These are phyloP conservation scores for Rhea americana DNA, from an alignment of 2,113 vertebrate genomes.

Conservation along the genomic window DNA sequence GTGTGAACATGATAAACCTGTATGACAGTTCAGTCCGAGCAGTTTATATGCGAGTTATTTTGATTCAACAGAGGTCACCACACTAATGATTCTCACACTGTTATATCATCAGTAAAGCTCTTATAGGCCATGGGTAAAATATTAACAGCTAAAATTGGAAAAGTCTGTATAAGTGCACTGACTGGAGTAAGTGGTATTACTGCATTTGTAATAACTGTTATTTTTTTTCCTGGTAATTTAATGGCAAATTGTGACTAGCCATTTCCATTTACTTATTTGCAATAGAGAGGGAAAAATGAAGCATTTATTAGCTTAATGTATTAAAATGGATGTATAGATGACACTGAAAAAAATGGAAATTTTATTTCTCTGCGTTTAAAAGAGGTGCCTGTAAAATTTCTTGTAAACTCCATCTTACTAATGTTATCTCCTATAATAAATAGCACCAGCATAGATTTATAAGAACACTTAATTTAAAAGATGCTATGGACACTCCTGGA, in stretches of 20 bases:
- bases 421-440: background rate
- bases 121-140: background rate
- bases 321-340: background rate
- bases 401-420: background rate
- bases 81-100: fast-evolving
- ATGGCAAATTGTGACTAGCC: background rate
- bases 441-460: background rate
- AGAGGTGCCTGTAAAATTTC: background rate
- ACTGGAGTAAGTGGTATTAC: background rate
- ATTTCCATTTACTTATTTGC: background rate
- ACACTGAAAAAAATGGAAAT: background rate
- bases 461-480: background rate
- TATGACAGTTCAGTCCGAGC: background rate
- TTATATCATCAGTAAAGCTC: background rate
- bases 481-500: background rate
- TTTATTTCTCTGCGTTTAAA: background rate
- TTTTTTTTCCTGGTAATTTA: background rate
- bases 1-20: background rate
- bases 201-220: background rate
- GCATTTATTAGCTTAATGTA: background rate
- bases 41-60: background rate
- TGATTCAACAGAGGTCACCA: background rate
- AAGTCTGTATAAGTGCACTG: background rate
- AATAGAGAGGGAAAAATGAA: background rate
- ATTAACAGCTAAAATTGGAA: background rate